Conservation (phyloP, 2,888 invertebrate genomes). For the Drosophila subquinaria region DNA sequence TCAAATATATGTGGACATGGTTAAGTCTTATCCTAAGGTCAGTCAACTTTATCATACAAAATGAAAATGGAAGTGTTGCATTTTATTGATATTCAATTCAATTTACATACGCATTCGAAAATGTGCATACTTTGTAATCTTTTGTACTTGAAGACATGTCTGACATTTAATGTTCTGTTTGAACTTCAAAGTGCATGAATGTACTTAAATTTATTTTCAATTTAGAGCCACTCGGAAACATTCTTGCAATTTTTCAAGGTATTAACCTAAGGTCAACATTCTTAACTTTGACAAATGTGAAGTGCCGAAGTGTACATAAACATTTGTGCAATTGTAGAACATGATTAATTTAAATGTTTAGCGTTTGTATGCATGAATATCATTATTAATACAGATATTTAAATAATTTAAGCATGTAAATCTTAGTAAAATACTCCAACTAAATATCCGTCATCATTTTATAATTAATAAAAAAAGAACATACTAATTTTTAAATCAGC, state of each 20-base stretch:
- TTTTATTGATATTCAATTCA: neutral
- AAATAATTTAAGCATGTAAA: neutral
- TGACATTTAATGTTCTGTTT: neutral
- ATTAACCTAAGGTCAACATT: slow-evolving; percentile 5
- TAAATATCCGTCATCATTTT: no score
- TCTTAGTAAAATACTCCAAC: no score
- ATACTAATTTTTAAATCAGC: neutral
- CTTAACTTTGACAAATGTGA: neutral
- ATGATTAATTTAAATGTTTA: neutral
- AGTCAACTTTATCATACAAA: neutral
- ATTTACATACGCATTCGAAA: neutral
- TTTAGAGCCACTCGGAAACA: neutral
- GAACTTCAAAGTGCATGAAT: neutral
- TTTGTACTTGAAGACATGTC: neutral
- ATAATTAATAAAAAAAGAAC: no score
- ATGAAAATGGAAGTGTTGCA: neutral
- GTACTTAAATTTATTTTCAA: slow-evolving; percentile 1
- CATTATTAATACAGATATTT: neutral
- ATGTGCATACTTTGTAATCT: slow-evolving; percentile 1
- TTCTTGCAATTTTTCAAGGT: slow-evolving; percentile 10
- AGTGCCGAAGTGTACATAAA: neutral
- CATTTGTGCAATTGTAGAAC: neutral
- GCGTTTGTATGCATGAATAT: no score
- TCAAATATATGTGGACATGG: neutral
- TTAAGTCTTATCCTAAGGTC: neutral